Evolutionary conservation across 2,113 vertebrate genomes (phyloP), one percentile per base, ranked within the genome.

Genomic region (Herpetotheres cachinnans): DNA sequence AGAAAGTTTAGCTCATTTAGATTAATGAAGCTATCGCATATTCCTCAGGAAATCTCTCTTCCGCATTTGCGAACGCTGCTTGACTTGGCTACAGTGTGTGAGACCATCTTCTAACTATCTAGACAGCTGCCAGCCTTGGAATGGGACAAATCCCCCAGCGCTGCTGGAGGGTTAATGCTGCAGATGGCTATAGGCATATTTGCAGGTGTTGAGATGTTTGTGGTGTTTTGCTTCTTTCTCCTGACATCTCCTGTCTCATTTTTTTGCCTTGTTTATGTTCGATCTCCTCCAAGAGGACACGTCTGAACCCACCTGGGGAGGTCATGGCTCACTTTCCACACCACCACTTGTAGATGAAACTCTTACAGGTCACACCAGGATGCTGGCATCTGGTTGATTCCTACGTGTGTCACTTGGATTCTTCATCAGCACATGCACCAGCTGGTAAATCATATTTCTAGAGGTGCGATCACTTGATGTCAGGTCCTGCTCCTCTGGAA

Each of bases 391-490:
- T 42, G 15, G 46, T n/a, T 58, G 15, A 49, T n/a, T 58, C 9
- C 27, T 19, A 14, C 0, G 0, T 29, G 25, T 55, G 12, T 46
- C 2, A 0, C 8, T 44, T 54, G 21, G 4, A 36, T 86, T 96
- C 34, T 14, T 66, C 40, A 16, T 47, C 61, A 87, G 17, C 16
- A 36, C 3, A 3, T 16, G 22, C 7, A 29, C 24, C 76, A n/a
- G 11, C 2, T 46, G 36, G 18, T 20, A 58, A 89, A 83, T 58
- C 7, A 1, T 3, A 9, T 84, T 87, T 74, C 16, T 58, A 49
- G 69, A 18, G 6, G 1, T 32, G 29, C 5, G 14, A 18, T 47
- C 1, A 40, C 44, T 22, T 42, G 13, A 22, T 50, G 3, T 54
- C 3, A 2, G 5, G 18, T 82, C 20, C 54, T 20, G 5, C 10